These are phyloP conservation scores for Lepidochitona cinerea DNA, from an alignment of 2,888 invertebrate genomes.

Conservation along the genomic window DNA sequence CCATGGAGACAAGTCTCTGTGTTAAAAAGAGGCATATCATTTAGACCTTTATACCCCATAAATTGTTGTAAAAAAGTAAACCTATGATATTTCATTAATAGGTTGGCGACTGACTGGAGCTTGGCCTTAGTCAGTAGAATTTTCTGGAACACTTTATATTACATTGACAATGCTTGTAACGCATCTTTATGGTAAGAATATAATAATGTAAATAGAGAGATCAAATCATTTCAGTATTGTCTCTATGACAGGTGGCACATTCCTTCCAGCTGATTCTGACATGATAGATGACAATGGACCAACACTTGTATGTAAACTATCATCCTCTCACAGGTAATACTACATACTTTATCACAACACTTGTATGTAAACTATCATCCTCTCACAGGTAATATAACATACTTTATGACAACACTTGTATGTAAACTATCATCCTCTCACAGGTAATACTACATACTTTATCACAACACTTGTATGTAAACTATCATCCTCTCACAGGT, in stretches of 20 bases:
- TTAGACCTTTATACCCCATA: too few relatives aligned
- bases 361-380: slow-evolving; percentile 47
- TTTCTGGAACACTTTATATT: too few relatives aligned
- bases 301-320: slow-evolving; percentile 46
- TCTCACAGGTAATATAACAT: slow-evolving; percentile 45
- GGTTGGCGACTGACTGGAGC: too few relatives aligned
- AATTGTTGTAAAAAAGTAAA: too few relatives aligned
- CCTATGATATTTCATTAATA: too few relatives aligned
- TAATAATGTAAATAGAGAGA: too few relatives aligned
- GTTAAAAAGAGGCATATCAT: too few relatives aligned
- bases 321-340: slow-evolving; percentile 50
- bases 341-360: slow-evolving; percentile 31
- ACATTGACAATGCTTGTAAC: too few relatives aligned
- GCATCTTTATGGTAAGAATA: too few relatives aligned
- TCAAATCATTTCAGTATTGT: too few relatives aligned
- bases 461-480: slow-evolving; percentile 46
- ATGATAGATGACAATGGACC: slow-evolving; percentile 36
- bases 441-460: slow-evolving; percentile 41
- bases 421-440: slow-evolving; percentile 53
- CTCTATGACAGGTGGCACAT: slow-evolving; percentile 44
- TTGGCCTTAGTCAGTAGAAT: too few relatives aligned
- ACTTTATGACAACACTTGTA: slow-evolving; percentile 36
- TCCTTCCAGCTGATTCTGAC: slow-evolving; percentile 24
- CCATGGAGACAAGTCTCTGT: too few relatives aligned
- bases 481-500: slow-evolving; percentile 55